Conservation (phyloP, 2,888 invertebrate species). For the Ectemnius continuus region DNA sequence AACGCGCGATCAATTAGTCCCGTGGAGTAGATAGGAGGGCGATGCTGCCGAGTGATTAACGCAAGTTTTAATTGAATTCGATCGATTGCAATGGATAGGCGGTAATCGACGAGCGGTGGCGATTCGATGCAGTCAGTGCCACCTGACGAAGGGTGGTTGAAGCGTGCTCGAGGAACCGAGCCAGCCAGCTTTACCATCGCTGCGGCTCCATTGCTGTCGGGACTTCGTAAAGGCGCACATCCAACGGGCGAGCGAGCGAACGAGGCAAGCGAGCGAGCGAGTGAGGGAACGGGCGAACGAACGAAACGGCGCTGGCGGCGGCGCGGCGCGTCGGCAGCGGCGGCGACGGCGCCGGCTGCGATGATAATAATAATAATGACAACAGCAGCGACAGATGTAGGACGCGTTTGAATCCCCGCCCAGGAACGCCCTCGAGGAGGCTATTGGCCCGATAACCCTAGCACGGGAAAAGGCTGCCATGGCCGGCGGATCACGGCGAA, state of each 20-base stretch:
- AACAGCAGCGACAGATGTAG: conserved; percentile 62
- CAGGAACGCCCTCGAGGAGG: conserved; percentile 75
- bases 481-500: conserved; percentile 71
- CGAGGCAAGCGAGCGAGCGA: too few relatives aligned
- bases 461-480: conserved; percentile 74
- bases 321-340: neutral
- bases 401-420: conserved; percentile 70
- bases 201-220: conserved; percentile 7
- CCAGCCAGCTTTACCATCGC: conserved; percentile 34
- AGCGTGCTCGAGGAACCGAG: neutral
- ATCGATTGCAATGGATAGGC: neutral
- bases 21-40: too few relatives aligned
- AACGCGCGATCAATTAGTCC: too few relatives aligned
- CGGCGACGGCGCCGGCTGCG: conserved; percentile 24
- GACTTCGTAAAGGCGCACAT: neutral
- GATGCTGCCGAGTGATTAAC: neutral
- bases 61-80: neutral
- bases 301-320: too few relatives aligned
- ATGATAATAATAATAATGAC: conserved; percentile 63
- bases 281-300: too few relatives aligned
- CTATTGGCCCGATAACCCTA: conserved; percentile 77
- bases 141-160: conserved; percentile 31
- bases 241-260: neutral
- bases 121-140: conserved; percentile 37
- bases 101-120: neutral